phyloP scores from a whole-genome alignment of 2,113 vertebrate genomes.

The Tenebrosternarchus preto region DNA sequence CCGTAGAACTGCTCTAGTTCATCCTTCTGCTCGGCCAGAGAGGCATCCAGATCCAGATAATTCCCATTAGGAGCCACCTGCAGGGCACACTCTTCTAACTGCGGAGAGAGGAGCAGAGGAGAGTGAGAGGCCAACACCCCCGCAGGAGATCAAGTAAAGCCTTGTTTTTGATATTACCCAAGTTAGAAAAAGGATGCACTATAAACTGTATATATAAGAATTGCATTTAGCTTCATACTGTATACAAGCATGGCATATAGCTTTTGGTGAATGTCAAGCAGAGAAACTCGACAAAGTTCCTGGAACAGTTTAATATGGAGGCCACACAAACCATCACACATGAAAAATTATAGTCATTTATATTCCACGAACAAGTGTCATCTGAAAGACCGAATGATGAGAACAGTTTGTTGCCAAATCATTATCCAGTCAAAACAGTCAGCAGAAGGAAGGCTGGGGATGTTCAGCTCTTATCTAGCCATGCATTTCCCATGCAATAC shows the following conservation, averaged over 20 bases:
- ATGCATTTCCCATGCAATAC: slow-evolving; percentile 29
- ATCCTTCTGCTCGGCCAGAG: slow-evolving; percentile 89
- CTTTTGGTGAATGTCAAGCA: neutral
- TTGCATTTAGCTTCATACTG: neutral
- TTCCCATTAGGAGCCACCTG: slow-evolving; percentile 86
- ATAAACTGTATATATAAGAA: too few species aligned
- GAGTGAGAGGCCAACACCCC: neutral
- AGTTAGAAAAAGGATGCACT: neutral
- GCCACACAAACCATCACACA: neutral
- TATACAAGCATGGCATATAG: neutral
- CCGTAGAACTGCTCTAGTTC: slow-evolving; percentile 90
- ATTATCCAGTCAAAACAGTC: slow-evolving; percentile 28
- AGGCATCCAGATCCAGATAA: slow-evolving; percentile 92
- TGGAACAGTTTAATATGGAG: neutral
- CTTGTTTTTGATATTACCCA: neutral
- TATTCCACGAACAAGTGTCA: neutral
- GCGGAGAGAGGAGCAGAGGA: slow-evolving; percentile 33
- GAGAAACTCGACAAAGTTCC: neutral
- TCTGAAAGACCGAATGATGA: neutral
- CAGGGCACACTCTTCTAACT: slow-evolving; percentile 91
- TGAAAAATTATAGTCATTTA: neutral
- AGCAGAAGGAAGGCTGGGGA: neutral
- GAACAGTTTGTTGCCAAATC: neutral
- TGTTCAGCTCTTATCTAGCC: slow-evolving; percentile 10
- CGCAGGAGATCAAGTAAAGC: neutral